Conservation (phyloP, 1,140 invertebrate species). For the Drosophila albomicans region DNA sequence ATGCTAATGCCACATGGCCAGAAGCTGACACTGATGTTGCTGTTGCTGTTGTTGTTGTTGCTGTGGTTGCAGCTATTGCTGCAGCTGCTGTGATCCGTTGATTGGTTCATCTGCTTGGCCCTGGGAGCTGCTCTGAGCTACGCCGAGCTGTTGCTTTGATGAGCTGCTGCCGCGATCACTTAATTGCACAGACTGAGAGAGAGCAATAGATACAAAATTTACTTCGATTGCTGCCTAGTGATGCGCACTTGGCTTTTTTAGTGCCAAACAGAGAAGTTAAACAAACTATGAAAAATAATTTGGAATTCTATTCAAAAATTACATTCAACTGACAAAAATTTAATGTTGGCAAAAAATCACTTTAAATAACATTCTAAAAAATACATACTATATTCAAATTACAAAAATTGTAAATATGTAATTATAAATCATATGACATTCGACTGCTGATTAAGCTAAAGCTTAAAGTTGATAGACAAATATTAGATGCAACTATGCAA, state of each 20-base stretch:
- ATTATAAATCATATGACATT: no score
- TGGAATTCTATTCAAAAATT: no score
- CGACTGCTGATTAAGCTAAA: no score
- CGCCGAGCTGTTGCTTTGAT: slow-evolving; percentile 4
- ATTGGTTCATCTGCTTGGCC: slow-evolving; percentile 32
- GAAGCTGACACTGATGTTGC: slow-evolving; percentile 17
- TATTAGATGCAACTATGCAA: no score
- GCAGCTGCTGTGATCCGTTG: slow-evolving; percentile 21
- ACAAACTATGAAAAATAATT: no score
- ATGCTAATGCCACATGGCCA: slow-evolving; percentile 16
- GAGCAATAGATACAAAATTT: background rate
- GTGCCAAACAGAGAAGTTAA: background rate
- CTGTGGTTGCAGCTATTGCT: background rate
- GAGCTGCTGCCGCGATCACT: slow-evolving; percentile 17
- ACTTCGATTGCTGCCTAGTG: background rate
- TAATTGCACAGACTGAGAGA: slow-evolving; percentile 4
- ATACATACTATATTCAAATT: no score
- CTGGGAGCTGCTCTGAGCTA: background rate
- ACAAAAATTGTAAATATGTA: no score
- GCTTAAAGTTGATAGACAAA: no score
- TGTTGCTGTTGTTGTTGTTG: slow-evolving; percentile 4
- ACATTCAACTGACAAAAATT: no score
- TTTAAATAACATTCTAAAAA: no score
- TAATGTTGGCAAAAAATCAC: no score
- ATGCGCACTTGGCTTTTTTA: background rate